These are phyloP conservation scores for Notamacropus eugenii DNA, from an alignment of 2,797 vertebrate genomes.

Conservation along the genomic window DNA sequence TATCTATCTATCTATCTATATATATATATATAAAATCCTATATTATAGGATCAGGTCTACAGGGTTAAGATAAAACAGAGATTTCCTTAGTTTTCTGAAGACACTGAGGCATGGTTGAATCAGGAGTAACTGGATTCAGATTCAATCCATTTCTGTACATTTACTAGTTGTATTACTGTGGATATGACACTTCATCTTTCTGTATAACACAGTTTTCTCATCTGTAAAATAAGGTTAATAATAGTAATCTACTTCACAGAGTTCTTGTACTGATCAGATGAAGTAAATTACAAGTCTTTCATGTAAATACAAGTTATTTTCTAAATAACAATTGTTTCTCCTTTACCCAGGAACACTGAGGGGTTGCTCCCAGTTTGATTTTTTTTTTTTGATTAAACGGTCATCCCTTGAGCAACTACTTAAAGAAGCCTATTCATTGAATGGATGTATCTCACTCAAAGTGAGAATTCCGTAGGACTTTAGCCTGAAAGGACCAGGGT, in stretches of 20 bases:
- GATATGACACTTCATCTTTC: not conserved
- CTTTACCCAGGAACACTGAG: too few species aligned
- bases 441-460: too few species aligned
- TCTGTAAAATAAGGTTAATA: not conserved
- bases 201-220: not conserved
- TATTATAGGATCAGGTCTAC: not conserved
- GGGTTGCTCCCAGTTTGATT: too few species aligned
- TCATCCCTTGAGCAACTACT: too few species aligned
- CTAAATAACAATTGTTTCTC: too few species aligned
- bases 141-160: not conserved
- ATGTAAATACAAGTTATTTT: not conserved
- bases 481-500: too few species aligned
- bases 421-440: too few species aligned
- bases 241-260: not conserved
- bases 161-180: not conserved
- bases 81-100: not conserved
- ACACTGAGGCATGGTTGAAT: not conserved
- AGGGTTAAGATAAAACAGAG: not conserved
- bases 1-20: too few species aligned
- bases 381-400: too few species aligned
- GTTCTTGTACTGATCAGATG: not conserved
- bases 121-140: not conserved
- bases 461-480: too few species aligned
- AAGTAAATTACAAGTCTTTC: not conserved
- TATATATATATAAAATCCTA: too few species aligned